A percentile compares a stretch with the other conserved stretches of the same genome.
phyloP scores from a whole-genome alignment of 2,888 invertebrate genomes.

The Machimus atricapillus region DNA sequence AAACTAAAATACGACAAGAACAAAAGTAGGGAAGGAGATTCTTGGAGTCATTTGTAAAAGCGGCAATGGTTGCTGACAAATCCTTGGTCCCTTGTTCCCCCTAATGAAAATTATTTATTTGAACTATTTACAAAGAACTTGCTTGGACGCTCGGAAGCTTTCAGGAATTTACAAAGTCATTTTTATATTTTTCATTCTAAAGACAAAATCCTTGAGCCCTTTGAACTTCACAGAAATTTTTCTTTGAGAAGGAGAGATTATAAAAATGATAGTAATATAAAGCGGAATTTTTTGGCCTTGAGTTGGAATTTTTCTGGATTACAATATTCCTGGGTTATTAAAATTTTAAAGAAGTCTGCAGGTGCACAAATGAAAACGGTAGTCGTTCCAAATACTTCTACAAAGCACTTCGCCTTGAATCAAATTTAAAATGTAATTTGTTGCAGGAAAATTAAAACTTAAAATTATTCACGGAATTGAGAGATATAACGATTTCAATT shows the following conservation, averaged over 20 bases:
- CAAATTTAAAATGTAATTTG: background rate
- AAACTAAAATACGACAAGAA: background rate
- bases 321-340: background rate
- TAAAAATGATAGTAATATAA: background rate
- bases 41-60: background rate
- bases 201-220: background rate
- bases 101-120: background rate
- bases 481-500: background rate
- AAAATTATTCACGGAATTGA: background rate
- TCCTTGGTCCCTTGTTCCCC: background rate
- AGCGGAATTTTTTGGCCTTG: background rate
- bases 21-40: background rate
- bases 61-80: background rate
- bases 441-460: background rate
- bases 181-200: background rate
- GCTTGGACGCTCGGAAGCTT: background rate
- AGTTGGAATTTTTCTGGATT: background rate
- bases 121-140: background rate
- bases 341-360: background rate
- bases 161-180: background rate
- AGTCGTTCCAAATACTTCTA: background rate
- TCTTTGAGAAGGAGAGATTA: background rate
- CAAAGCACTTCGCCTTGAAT: background rate
- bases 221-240: background rate
- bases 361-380: background rate